These are phyloP conservation scores for Epirrhoe tristata DNA, from an alignment of 2,888 invertebrate genomes.

Conservation along the genomic window DNA sequence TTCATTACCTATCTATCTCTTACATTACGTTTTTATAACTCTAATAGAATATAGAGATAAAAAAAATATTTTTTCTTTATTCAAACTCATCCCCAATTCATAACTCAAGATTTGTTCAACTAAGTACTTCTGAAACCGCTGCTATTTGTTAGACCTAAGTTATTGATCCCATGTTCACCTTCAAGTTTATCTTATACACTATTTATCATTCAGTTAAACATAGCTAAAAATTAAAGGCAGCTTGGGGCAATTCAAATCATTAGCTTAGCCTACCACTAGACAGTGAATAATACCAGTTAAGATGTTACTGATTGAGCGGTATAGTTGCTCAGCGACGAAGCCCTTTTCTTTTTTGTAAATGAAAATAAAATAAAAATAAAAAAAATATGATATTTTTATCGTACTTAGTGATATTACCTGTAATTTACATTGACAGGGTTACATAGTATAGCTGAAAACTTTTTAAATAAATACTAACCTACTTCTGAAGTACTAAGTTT, in stretches of 20 bases:
- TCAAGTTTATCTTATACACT: conserved; percentile 17
- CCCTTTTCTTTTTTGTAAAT: too few species aligned
- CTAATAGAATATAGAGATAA: background rate
- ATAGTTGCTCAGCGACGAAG: too few species aligned
- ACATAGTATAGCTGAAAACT: too few species aligned
- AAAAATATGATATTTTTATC: too few species aligned
- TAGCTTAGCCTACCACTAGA: conserved; percentile 27
- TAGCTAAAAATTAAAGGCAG: conserved; percentile 27
- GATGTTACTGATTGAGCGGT: too few species aligned
- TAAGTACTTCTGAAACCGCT: background rate
- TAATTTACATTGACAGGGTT: background rate
- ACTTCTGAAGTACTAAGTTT: background rate
- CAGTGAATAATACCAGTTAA: conserved; percentile 34
- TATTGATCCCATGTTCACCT: background rate
- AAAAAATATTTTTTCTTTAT: background rate
- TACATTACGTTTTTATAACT: background rate
- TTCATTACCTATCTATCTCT: too few species aligned
- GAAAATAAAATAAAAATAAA: too few species aligned
- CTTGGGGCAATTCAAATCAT: conserved; percentile 29
- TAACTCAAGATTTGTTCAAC: background rate
- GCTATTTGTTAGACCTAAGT: background rate
- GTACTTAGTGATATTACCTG: background rate
- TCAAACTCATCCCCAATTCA: background rate
- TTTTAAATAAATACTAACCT: too few species aligned
- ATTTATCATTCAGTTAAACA: conserved; percentile 38